Conservation (phyloP, 2,888 invertebrate genomes). For the Cataglyphis albicans region DNA sequence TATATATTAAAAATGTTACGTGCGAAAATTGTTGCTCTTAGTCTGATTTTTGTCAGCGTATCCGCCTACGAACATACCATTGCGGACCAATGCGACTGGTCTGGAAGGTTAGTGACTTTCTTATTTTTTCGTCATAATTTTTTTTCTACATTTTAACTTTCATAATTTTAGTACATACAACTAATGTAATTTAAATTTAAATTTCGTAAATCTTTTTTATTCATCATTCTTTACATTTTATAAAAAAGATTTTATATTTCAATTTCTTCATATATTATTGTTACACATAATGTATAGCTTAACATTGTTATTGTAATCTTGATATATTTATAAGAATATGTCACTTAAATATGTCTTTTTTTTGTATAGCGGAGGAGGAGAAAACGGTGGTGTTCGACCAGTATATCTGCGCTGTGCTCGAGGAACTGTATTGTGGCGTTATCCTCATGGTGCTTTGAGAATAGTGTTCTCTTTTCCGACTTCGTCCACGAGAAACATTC, state of each 20-base stretch:
- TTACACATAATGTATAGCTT: neutral
- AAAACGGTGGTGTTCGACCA: slow-evolving; percentile 90
- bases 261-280: neutral
- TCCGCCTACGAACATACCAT: slow-evolving; percentile 65
- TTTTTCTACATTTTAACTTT: neutral
- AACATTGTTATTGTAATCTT: neutral
- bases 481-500: neutral
- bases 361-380: slow-evolving; percentile 88
- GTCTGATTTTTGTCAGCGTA: neutral
- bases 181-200: neutral
- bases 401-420: slow-evolving; percentile 92
- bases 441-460: slow-evolving; percentile 91
- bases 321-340: neutral
- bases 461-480: slow-evolving; percentile 87
- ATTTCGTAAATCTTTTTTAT: neutral
- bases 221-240: neutral
- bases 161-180: neutral
- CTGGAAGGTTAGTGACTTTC: slow-evolving; percentile 82
- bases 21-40: neutral
- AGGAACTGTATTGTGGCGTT: slow-evolving; percentile 91
- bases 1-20: slow-evolving; percentile 20
- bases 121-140: neutral
- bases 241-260: neutral
- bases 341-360: neutral
- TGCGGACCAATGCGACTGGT: slow-evolving; percentile 85